Evolutionary conservation across 2,888 invertebrate species (phyloP).

Genomic region (Nomada fucata): DNA sequence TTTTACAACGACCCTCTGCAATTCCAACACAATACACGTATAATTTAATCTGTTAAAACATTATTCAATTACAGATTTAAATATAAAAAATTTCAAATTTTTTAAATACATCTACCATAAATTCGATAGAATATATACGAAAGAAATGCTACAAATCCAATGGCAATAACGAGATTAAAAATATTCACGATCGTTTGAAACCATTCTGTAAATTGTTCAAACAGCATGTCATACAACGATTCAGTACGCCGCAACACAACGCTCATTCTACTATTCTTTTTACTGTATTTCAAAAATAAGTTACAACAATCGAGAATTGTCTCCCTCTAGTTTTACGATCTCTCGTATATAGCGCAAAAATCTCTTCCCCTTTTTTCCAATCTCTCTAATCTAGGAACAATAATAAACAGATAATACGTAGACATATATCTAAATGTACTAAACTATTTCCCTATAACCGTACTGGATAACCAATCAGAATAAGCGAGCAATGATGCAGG

Average conservation of each 20-base stretch:
- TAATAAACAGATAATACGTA: background rate
- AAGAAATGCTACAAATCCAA: conserved; percentile 16
- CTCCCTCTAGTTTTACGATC: too few species aligned
- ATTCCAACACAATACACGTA: background rate
- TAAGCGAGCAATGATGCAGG: conserved; percentile 53
- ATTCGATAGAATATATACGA: conserved; percentile 21
- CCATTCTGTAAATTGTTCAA: background rate
- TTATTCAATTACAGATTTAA: too few species aligned
- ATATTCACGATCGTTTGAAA: background rate
- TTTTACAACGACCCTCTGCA: conserved; percentile 22
- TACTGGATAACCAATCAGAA: conserved; percentile 57
- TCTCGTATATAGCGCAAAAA: too few species aligned
- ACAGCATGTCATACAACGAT: conserved; percentile 17
- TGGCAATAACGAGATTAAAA: conserved; percentile 7
- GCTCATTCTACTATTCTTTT: conserved; percentile 4
- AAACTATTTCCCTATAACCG: conserved; percentile 48
- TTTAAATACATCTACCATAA: conserved; percentile 31
- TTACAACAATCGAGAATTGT: background rate
- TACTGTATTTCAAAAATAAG: too few species aligned
- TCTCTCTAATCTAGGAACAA: conserved; percentile 16
- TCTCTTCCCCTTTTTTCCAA: background rate
- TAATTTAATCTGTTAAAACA: conserved; percentile 1
- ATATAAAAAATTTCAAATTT: conserved; percentile 16
- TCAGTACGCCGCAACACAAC: conserved; percentile 10
- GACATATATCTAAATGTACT: conserved; percentile 72